Evolutionary conservation across 2,888 invertebrate species (phyloP).

Genomic region (Amitus sp.): DNA sequence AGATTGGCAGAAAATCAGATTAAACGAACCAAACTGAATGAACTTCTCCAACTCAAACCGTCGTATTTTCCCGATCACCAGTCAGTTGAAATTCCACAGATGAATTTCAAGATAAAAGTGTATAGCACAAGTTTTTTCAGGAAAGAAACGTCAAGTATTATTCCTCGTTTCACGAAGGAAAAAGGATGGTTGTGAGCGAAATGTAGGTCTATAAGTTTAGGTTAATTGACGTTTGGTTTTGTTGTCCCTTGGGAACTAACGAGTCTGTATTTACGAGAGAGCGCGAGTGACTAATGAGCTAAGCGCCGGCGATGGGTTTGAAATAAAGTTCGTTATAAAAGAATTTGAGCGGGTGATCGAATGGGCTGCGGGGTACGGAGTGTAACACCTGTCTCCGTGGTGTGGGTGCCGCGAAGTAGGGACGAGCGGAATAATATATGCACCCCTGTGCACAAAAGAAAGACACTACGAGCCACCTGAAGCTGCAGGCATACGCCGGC

Average conservation of each 20-base stretch:
- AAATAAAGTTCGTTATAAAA: conserved; percentile 41
- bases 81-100: too few relatives aligned
- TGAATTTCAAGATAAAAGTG: too few relatives aligned
- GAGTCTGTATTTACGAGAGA: conserved; percentile 32
- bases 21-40: too few relatives aligned
- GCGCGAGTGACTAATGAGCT: conserved; percentile 25
- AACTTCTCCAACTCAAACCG: too few relatives aligned
- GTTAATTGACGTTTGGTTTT: conserved; percentile 30
- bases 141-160: too few relatives aligned
- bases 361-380: conserved; percentile 44
- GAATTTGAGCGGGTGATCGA: conserved; percentile 52
- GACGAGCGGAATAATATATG: conserved; percentile 62
- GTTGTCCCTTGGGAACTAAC: conserved; percentile 25
- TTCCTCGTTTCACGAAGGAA: too few relatives aligned
- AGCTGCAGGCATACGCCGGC: conserved; percentile 62
- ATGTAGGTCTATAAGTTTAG: too few relatives aligned
- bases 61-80: too few relatives aligned
- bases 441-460: conserved; percentile 59
- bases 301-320: conserved; percentile 23
- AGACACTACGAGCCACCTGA: conserved; percentile 61
- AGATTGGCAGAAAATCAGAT: too few relatives aligned
- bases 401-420: conserved; percentile 56
- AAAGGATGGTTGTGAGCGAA: too few relatives aligned
- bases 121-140: too few relatives aligned
- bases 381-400: conserved; percentile 59